Evolutionary conservation across 2,888 invertebrate genomes (phyloP).

Genomic region (Ypsolopha scabrella): DNA sequence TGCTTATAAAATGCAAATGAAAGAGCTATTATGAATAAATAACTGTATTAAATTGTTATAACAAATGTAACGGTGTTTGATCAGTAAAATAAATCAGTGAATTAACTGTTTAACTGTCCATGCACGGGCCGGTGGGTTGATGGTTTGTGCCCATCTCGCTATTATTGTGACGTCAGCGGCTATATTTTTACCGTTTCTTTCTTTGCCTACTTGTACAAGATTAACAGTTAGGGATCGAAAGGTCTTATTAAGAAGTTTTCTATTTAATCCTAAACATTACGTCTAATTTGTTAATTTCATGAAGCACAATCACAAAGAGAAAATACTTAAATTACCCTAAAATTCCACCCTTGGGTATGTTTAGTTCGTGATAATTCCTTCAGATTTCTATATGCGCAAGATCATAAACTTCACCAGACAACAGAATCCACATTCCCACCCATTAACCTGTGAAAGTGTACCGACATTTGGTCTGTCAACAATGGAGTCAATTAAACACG

Average conservation of each 20-base stretch:
- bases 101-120: slow-evolving; percentile 11
- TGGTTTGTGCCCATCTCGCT: not conserved
- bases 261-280: not conserved
- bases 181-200: slow-evolving; percentile 2
- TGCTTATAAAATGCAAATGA: not conserved
- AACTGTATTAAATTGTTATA: slow-evolving; percentile 32
- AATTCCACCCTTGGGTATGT: too few species aligned
- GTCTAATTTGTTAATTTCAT: not conserved
- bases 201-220: not conserved
- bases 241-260: not conserved
- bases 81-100: slow-evolving; percentile 17
- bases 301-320: too few species aligned
- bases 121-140: slow-evolving; percentile 5
- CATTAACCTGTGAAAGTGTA: not conserved
- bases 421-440: too few species aligned
- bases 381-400: too few species aligned
- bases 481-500: slow-evolving; percentile 41
- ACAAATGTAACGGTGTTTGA: slow-evolving; percentile 23
- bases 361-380: too few species aligned
- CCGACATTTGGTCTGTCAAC: slow-evolving; percentile 15
- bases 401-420: too few species aligned
- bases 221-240: not conserved
- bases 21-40: slow-evolving; percentile 19
- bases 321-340: too few species aligned
- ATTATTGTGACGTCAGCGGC: not conserved